Conservation (phyloP, 2,797 vertebrate genomes). For the Typhlichthys subterraneus region DNA sequence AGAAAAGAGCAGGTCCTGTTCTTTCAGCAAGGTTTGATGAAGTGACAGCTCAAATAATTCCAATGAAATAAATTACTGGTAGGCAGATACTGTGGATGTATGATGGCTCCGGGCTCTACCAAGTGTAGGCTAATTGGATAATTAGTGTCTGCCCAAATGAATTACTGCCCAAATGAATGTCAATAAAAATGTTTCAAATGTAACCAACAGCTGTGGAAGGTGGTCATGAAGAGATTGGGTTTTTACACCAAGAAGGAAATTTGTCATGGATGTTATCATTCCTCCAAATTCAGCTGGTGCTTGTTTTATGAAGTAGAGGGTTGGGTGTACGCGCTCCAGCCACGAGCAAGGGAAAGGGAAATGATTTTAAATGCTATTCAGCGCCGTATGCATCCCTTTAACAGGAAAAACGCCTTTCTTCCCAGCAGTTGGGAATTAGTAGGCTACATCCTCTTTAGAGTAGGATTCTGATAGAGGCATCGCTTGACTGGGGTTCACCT, state of each 20-base stretch:
- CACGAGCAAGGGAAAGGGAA: conserved; percentile 82
- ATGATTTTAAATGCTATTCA: conserved; percentile 82
- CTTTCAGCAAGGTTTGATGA: too few species aligned
- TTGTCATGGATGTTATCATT: conserved; percentile 47
- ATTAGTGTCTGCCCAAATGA: background rate
- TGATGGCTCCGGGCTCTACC: too few species aligned
- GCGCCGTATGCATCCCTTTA: conserved; percentile 71
- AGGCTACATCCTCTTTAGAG: conserved; percentile 41
- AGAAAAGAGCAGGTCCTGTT: too few species aligned
- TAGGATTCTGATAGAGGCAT: conserved; percentile 20
- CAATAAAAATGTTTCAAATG: conserved; percentile 6
- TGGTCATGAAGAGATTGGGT: conserved; percentile 29
- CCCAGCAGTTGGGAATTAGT: conserved; percentile 41
- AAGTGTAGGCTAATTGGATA: too few species aligned
- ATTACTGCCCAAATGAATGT: background rate
- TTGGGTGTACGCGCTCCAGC: conserved; percentile 62
- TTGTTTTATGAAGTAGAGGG: conserved; percentile 64
- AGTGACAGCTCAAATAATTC: too few species aligned
- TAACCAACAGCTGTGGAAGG: background rate
- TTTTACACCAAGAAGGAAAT: conserved; percentile 51
- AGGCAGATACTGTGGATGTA: too few species aligned
- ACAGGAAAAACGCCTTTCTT: conserved; percentile 49
- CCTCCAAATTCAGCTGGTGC: conserved; percentile 36
- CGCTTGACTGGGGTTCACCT: conserved; percentile 64
- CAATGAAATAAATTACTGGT: too few species aligned